Conservation (phyloP, 2,797 vertebrate species). For the Melanotaenia maccullochi region DNA sequence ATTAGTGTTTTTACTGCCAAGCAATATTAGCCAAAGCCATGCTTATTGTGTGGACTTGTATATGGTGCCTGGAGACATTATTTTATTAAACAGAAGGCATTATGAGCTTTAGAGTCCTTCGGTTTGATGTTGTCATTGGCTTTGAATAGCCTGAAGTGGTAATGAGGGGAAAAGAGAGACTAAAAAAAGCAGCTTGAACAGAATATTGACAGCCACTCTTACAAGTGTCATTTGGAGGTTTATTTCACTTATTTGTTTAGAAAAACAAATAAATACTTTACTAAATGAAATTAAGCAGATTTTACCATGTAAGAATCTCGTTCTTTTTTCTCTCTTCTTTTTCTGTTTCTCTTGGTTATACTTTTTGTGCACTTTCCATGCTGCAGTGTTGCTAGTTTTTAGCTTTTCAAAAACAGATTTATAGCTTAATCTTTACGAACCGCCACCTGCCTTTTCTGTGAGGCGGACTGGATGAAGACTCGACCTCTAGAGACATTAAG, state of each 20-base stretch:
- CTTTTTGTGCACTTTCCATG: not conserved
- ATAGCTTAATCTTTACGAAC: not conserved
- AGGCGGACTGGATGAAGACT: not conserved
- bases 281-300: not conserved
- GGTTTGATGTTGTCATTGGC: constrained; percentile 36
- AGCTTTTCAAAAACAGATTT: not conserved
- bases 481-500: not conserved
- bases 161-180: constrained; percentile 23
- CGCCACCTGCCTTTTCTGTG: not conserved
- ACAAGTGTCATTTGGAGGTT: not conserved
- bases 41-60: constrained; percentile 48
- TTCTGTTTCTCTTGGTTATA: not conserved
- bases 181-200: not conserved
- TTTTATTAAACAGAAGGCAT: constrained; percentile 57
- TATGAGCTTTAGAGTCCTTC: constrained; percentile 29
- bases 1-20: constrained; percentile 61
- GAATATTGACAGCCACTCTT: not conserved
- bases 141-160: constrained; percentile 33
- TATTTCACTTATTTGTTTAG: not conserved
- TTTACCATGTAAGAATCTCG: not conserved
- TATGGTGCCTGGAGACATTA: constrained; percentile 51
- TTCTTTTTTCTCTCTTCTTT: not conserved
- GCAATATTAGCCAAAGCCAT: constrained; percentile 53
- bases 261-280: not conserved
- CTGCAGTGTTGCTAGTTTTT: not conserved